Base-by-base conservation (phyloP, 2,888 invertebrate species). In the Rhynchonema sp. region DNA sequence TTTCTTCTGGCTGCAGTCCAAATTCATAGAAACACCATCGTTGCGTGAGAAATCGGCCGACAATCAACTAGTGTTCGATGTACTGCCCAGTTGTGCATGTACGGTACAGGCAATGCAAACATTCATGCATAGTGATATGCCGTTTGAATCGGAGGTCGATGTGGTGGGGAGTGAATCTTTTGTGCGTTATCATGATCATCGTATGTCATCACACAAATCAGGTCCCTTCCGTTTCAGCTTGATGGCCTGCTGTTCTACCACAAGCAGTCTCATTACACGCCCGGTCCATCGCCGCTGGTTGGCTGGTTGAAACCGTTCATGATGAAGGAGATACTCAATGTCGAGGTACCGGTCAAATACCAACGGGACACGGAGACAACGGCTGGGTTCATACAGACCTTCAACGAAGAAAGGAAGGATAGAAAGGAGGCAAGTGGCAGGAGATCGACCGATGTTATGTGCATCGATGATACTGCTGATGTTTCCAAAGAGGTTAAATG, bases 201-300 rank as follows among this genome's bases (percentile, higher is more conserved):
- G n/a, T n/a, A n/a, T n/a, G n/a, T n/a, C n/a, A n/a, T n/a, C n/a
- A n/a, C n/a, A n/a, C n/a, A n/a, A n/a, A n/a, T n/a, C n/a, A n/a
- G n/a, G 38, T 38, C 17, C 17, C 38, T 17, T 38, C n/a, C 3
- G 52, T 62, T 67, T 46, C 66, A 74, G 57, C 73, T 90, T 59
- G 94, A 94, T 74, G 96, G 96, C 0, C 73, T 91, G 46, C 76
- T 94, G 59, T 94, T 96, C 76, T 96, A 86, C 74, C 90, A 94
- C 74, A 84, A 84, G 67, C 79, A 82, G 63, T 82, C 83, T 0
- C 82, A 83, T 66, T 96, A 96, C 70, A 80, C 80, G 9, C 78
- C 82, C 58, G 88, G 87, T 1, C 75, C 80, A 57, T 87, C 89
- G 0, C 91, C 94, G 0, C 75, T 96, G 13, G 88, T 92, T 1